Conservation (phyloP, 2,797 vertebrate species). For the Tiaroga cobitis region DNA sequence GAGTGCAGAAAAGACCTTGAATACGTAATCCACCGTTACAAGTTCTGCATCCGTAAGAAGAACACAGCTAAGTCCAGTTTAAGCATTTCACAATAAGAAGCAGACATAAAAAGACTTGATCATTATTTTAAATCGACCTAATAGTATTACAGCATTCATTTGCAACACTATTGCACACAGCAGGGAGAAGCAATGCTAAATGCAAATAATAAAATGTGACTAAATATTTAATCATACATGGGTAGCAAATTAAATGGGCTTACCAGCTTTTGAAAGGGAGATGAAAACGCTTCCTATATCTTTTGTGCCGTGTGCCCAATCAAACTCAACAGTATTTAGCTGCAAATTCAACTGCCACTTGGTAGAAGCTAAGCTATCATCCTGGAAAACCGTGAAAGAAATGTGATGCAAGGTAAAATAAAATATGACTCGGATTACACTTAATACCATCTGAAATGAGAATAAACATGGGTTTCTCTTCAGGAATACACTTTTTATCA, state of each 20-base stretch:
- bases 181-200: background rate
- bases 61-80: constrained; percentile 16
- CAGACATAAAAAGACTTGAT: constrained; percentile 4
- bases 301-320: background rate
- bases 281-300: background rate
- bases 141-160: constrained; percentile 1
- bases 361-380: background rate
- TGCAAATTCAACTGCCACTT: background rate
- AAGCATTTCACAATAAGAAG: background rate
- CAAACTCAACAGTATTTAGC: constrained; percentile 9
- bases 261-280: background rate
- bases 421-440: background rate
- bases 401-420: constrained; percentile 24
- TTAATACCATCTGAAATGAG: constrained; percentile 21
- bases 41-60: constrained; percentile 7
- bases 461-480: background rate
- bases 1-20: constrained; percentile 30
- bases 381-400: constrained; percentile 2
- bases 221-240: background rate
- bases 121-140: constrained; percentile 13
- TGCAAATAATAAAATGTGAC: constrained; percentile 3
- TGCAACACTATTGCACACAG: background rate
- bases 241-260: constrained; percentile 7
- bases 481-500: background rate
- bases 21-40: constrained; percentile 5